These are phyloP conservation scores for Neodontobutis hainanensis DNA, from an alignment of 2,113 vertebrate genomes.

Conservation along the genomic window DNA sequence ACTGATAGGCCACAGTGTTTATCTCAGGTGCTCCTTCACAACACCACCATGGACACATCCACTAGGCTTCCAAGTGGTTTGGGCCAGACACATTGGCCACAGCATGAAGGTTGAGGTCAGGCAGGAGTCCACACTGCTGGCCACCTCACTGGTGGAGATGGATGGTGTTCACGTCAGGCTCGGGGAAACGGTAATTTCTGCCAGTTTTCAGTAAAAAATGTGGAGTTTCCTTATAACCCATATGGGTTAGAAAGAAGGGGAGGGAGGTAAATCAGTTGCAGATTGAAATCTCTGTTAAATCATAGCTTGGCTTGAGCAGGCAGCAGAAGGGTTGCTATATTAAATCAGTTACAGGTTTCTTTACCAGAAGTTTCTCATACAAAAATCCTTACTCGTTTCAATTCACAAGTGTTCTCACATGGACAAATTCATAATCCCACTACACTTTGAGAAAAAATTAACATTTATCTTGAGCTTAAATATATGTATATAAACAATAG, in stretches of 20 bases:
- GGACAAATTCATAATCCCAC: not conserved
- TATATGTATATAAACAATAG: no score
- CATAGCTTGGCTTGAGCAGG: no score
- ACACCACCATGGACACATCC: slow-evolving; percentile 28
- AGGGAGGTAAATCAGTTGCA: slow-evolving; percentile 54
- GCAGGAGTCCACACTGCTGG: slow-evolving; percentile 71
- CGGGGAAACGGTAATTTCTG: slow-evolving; percentile 81
- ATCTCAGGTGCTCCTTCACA: slow-evolving; percentile 78
- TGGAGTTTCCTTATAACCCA: not conserved
- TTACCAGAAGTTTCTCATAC: slow-evolving; percentile 48
- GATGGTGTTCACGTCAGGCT: slow-evolving; percentile 81
- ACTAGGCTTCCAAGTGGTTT: slow-evolving; percentile 75
- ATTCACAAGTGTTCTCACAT: slow-evolving; percentile 16
- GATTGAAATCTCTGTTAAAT: slow-evolving; percentile 15
- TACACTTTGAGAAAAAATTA: not conserved
- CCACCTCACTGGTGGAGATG: slow-evolving; percentile 71
- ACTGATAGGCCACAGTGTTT: slow-evolving; percentile 71
- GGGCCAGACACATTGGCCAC: slow-evolving; percentile 73
- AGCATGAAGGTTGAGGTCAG: slow-evolving; percentile 80
- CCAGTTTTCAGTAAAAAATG: slow-evolving; percentile 22
- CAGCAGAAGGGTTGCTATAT: not conserved
- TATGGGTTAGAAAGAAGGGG: slow-evolving; percentile 16
- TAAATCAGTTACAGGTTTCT: slow-evolving; percentile 12
- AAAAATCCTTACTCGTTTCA: not conserved
- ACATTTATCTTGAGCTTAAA: not conserved